Base-by-base conservation (phyloP, 2,113 vertebrate species). In the Eonycteris spelaea region DNA sequence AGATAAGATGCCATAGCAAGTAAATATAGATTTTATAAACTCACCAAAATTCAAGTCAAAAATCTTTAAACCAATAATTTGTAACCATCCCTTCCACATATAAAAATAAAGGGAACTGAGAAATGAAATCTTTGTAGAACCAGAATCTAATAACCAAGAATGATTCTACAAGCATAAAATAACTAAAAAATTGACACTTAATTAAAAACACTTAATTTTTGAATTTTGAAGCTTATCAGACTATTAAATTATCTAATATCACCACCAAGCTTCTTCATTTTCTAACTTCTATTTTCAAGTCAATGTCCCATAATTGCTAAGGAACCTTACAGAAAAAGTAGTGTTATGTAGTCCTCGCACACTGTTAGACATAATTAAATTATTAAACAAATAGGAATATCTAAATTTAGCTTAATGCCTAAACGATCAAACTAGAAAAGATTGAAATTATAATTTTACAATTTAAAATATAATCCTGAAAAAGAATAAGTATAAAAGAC, bases 231-330 rank as follows among this genome's bases (percentile, higher is more conserved):
- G 16, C 59, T 68, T 68, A 21, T 28, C 12, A 38, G 33, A 84
- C 43, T 55, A 63, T 75, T 78, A 90, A 84, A 63, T 84, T 74
- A 5, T 68, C 68, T 48, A 65, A 57, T 33, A 70, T 78, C 22
- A 75, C 33, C n/a, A 40, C 14, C 35, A 92, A 73, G 11, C 80
- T 57, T 90, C 24, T 91, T 63, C 67, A 59, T 86, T 93, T 95
- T 28, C 26, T 67, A 91, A 91, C 78, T 94, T 43, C 35, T 40
- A 67, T 53, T 93, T 93, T 70, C 77, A 89, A 96, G 30, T 43
- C 13, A 57, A 38, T 38, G 30, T 45, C 71, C 45, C 53, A 45
- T 75, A 73, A 35, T 26, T 43, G 30, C n/a, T 84, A 80, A 83
- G 7, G 0, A 78, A 67, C 6, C 57, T 82, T 57, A 61, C 22